These are phyloP conservation scores for Ferdinandea cuprea DNA, from an alignment of 2,888 invertebrate genomes.

Conservation along the genomic window DNA sequence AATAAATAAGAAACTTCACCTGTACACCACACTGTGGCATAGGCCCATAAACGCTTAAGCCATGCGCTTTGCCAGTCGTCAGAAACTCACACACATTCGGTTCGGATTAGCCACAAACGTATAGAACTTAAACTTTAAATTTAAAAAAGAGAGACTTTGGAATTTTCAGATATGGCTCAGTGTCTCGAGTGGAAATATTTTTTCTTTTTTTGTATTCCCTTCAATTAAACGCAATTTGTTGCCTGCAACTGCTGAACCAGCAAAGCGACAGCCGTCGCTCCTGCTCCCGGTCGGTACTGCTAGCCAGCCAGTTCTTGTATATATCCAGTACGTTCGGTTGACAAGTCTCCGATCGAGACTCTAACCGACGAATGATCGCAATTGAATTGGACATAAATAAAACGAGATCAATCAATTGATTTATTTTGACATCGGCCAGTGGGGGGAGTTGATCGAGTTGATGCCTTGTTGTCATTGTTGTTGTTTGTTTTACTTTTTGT, in stretches of 20 bases:
- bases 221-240: slow-evolving; percentile 75
- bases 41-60: slow-evolving; percentile 7
- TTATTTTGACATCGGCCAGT: slow-evolving; percentile 81
- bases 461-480: slow-evolving; percentile 63
- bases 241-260: slow-evolving; percentile 55
- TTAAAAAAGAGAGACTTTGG: slow-evolving; percentile 58
- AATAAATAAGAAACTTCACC: neutral
- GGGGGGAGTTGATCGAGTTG: slow-evolving; percentile 46
- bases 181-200: slow-evolving; percentile 6
- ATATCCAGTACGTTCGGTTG: slow-evolving; percentile 51
- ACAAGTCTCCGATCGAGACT: slow-evolving; percentile 61
- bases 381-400: slow-evolving; percentile 83
- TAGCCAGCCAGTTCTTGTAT: slow-evolving; percentile 17
- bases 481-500: slow-evolving; percentile 24
- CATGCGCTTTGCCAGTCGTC: slow-evolving; percentile 26
- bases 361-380: slow-evolving; percentile 70
- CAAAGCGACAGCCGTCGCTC: neutral
- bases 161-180: slow-evolving; percentile 60
- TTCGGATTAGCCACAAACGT: slow-evolving; percentile 38
- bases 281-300: neutral
- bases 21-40: slow-evolving; percentile 36
- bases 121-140: slow-evolving; percentile 66
- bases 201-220: slow-evolving; percentile 36
- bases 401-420: slow-evolving; percentile 84
- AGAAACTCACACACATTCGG: slow-evolving; percentile 52